A percentile compares a stretch with the other conserved stretches of the same genome.
These are phyloP conservation scores for Sinelater perroti DNA, from an alignment of 2,888 invertebrate species.

Conservation along the genomic window DNA sequence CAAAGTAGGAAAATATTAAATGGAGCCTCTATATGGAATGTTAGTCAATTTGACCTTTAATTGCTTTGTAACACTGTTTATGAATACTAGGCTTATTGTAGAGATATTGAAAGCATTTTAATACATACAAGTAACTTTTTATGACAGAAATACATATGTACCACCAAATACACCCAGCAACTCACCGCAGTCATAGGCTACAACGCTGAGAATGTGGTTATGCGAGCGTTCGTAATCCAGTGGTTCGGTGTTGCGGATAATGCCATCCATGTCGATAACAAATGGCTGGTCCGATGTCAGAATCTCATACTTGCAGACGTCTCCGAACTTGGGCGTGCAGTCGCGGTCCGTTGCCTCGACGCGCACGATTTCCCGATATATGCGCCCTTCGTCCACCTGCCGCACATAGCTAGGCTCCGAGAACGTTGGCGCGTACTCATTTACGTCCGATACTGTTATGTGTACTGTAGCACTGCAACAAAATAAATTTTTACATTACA, in stretches of 20 bases:
- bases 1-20: no score
- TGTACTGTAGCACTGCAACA: conserved; percentile 85
- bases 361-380: conserved; percentile 89
- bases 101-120: no score
- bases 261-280: conserved; percentile 90
- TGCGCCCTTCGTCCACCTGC: conserved; percentile 88
- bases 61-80: no score
- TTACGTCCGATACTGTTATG: conserved; percentile 95
- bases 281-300: conserved; percentile 91
- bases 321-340: conserved; percentile 93
- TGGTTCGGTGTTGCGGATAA: conserved; percentile 93
- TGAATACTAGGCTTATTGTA: no score
- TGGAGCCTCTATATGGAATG: no score
- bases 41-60: no score
- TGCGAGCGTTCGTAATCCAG: conserved; percentile 92
- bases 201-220: conserved; percentile 95
- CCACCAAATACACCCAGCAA: no score
- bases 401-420: conserved; percentile 89
- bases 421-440: conserved; percentile 94
- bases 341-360: conserved; percentile 94
- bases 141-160: no score
- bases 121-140: no score
- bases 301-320: conserved; percentile 98
- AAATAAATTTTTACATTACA: no score
- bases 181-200: conserved; percentile 93